A percentile compares a stretch with the other conserved stretches of the same genome.
These are phyloP conservation scores for Hydrozoanthus gracilis DNA, from an alignment of 92 coral and sea anemone species.

Conservation along the genomic window DNA sequence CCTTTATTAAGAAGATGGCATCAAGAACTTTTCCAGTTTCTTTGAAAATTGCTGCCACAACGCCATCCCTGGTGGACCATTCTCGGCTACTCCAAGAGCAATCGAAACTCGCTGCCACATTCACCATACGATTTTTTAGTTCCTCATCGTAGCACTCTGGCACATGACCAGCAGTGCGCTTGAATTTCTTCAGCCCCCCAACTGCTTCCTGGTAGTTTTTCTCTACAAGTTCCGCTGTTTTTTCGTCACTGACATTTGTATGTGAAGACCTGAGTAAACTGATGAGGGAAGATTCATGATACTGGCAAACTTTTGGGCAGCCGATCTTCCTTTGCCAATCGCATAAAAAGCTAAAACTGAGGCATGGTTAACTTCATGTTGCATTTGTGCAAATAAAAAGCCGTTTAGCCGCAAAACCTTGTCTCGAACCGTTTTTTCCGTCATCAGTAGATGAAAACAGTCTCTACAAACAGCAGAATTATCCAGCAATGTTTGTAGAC, in stretches of 20 bases:
- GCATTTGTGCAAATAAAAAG: neutral
- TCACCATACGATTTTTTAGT: too few relatives aligned
- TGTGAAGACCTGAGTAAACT: slow-evolving; percentile 46
- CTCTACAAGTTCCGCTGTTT: neutral
- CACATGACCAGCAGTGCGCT: too few relatives aligned
- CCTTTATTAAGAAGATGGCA: too few relatives aligned
- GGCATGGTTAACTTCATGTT: slow-evolving; percentile 35
- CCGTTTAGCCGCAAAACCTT: neutral
- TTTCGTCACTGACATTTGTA: slow-evolving; percentile 13
- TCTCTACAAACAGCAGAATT: neutral
- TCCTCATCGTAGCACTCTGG: too few relatives aligned
- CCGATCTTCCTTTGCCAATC: slow-evolving; percentile 56
- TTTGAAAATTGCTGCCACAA: too few relatives aligned
- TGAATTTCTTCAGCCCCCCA: too few relatives aligned
- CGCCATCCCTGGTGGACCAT: too few relatives aligned
- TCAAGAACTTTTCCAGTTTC: too few relatives aligned
- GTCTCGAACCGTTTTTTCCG: neutral
- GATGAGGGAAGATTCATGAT: slow-evolving; percentile 50
- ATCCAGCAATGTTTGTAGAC: too few relatives aligned
- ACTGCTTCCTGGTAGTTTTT: too few relatives aligned
- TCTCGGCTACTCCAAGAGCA: too few relatives aligned
- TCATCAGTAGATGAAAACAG: neutral
- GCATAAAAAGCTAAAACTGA: slow-evolving; percentile 45
- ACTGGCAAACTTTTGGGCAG: slow-evolving; percentile 53
- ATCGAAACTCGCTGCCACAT: too few relatives aligned